These are phyloP conservation scores for Mionectes macconnelli DNA, from an alignment of 2,113 vertebrate genomes.

Conservation along the genomic window DNA sequence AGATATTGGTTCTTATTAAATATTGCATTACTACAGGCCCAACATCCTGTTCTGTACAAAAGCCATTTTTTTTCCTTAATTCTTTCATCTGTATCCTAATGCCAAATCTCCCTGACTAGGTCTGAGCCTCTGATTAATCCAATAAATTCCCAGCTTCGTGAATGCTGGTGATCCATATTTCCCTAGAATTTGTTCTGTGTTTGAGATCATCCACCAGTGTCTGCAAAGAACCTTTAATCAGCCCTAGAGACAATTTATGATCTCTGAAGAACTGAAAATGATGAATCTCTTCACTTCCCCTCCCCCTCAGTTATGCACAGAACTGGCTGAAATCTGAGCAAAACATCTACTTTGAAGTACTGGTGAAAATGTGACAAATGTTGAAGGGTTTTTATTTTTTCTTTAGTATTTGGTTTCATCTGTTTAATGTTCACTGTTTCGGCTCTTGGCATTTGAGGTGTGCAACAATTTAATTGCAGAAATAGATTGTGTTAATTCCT, in stretches of 20 bases:
- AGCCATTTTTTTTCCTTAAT: background rate
- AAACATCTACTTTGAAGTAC: background rate
- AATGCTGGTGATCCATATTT: background rate
- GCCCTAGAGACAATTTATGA: background rate
- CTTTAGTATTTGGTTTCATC: background rate
- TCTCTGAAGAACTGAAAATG: background rate
- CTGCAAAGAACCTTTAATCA: background rate
- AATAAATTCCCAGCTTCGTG: background rate
- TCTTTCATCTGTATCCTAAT: background rate
- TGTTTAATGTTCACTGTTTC: background rate
- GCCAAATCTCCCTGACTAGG: background rate
- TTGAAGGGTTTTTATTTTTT: background rate
- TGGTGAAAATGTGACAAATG: background rate
- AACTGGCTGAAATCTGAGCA: background rate
- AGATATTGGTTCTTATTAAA: background rate
- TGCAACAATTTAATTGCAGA: background rate
- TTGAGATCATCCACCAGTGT: background rate
- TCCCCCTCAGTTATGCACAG: background rate
- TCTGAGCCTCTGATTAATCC: slow-evolving; percentile 30
- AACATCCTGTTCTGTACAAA: background rate
- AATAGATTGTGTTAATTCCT: background rate
- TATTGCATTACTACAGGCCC: background rate
- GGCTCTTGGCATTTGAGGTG: background rate
- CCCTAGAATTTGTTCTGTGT: background rate
- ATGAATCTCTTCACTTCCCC: background rate